phyloP scores from a whole-genome alignment of 2,797 vertebrate species.

The Arrhamphus sclerolepis region DNA sequence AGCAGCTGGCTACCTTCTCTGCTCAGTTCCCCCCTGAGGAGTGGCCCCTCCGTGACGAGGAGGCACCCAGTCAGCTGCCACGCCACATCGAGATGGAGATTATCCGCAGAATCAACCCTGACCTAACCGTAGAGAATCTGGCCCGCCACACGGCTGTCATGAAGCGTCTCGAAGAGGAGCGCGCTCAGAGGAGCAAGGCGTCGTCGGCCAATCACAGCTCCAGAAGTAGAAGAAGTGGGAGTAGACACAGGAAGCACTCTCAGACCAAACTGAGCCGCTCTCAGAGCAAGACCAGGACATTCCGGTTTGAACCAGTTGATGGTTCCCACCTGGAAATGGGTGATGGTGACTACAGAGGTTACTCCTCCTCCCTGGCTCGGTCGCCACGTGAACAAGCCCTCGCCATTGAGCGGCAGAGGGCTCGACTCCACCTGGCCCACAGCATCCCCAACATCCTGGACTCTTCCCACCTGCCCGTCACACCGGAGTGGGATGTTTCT shows the following conservation, averaged over 20 bases:
- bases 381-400: constrained; percentile 92
- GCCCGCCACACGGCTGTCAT: constrained; percentile 97
- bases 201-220: constrained; percentile 94
- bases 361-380: constrained; percentile 89
- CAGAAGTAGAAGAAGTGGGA: constrained; percentile 91
- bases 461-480: constrained; percentile 86
- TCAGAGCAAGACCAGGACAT: constrained; percentile 93
- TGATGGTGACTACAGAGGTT: constrained; percentile 91
- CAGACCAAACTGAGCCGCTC: constrained; percentile 90
- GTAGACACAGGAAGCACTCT: constrained; percentile 90
- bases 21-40: constrained; percentile 98
- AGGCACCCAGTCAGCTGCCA: constrained; percentile 90
- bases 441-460: constrained; percentile 93
- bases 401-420: constrained; percentile 89
- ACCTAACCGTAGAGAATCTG: constrained; percentile 97
- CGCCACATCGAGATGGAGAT: constrained; percentile 97
- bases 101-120: constrained; percentile 96
- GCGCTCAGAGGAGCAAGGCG: constrained; percentile 92
- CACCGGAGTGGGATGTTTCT: constrained; percentile 98
- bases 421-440: constrained; percentile 91
- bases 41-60: constrained; percentile 95
- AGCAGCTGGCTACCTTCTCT: constrained; percentile 95
- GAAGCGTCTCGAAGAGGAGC: constrained; percentile 98
- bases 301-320: constrained; percentile 89
- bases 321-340: constrained; percentile 88